These are phyloP conservation scores for Sarcophaga carnaria DNA, from an alignment of 2,888 invertebrate genomes.

Conservation along the genomic window DNA sequence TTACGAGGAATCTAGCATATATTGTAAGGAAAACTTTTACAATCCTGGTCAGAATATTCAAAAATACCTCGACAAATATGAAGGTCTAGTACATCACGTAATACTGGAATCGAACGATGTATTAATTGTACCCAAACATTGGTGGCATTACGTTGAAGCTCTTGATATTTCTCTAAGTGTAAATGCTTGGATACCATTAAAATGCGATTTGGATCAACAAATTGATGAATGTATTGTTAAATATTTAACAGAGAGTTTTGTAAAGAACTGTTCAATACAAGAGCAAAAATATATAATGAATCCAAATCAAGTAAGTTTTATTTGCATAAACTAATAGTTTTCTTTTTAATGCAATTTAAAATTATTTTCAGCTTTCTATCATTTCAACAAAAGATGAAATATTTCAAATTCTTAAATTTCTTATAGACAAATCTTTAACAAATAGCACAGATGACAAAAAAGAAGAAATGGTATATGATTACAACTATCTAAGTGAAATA, in stretches of 20 bases:
- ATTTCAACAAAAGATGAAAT: slow-evolving; percentile 70
- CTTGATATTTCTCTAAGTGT: slow-evolving; percentile 86
- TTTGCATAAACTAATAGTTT: neutral
- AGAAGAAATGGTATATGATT: slow-evolving; percentile 79
- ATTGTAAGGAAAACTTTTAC: slow-evolving; percentile 91
- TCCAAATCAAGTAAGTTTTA: slow-evolving; percentile 85
- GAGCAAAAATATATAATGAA: slow-evolving; percentile 84
- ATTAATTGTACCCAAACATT: slow-evolving; percentile 92
- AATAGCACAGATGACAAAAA: slow-evolving; percentile 23
- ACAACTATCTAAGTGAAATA: slow-evolving; percentile 79
- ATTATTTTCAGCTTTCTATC: slow-evolving; percentile 60
- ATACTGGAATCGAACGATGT: slow-evolving; percentile 92
- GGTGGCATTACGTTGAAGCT: slow-evolving; percentile 99
- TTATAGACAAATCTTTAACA: slow-evolving; percentile 42
- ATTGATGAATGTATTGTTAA: slow-evolving; percentile 86
- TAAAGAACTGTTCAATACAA: slow-evolving; percentile 83
- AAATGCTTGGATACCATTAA: slow-evolving; percentile 88
- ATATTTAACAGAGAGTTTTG: slow-evolving; percentile 85
- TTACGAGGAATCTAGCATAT: slow-evolving; percentile 98
- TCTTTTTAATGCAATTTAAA: neutral
- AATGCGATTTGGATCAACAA: slow-evolving; percentile 76
- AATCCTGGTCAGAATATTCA: slow-evolving; percentile 82
- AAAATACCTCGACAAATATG: slow-evolving; percentile 63
- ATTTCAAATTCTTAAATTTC: slow-evolving; percentile 68
- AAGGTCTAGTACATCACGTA: slow-evolving; percentile 82